Conservation (phyloP, 2,888 invertebrate species). For the Eledona agricola region DNA sequence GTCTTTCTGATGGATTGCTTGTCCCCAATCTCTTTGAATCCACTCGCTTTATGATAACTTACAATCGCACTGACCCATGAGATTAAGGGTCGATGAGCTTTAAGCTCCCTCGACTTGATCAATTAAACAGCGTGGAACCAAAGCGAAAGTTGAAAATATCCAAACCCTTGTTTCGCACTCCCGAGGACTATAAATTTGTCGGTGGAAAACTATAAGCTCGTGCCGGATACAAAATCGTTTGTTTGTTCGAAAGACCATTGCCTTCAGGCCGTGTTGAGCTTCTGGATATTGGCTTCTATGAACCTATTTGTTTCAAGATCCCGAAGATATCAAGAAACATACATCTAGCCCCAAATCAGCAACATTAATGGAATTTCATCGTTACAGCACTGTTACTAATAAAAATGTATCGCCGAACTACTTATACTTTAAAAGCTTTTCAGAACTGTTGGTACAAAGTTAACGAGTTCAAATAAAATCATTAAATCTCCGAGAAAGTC, state of each 20-base stretch:
- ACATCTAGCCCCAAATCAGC: constrained; percentile 34
- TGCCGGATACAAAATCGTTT: constrained; percentile 52
- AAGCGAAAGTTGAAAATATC: neutral
- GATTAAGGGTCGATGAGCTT: no score
- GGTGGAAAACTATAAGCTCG: constrained; percentile 49
- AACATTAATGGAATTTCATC: no score
- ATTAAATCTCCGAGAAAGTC: no score
- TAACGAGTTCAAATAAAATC: no score
- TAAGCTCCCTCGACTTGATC: no score
- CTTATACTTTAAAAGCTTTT: no score
- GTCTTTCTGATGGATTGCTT: constrained; percentile 49
- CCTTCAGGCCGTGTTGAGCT: constrained; percentile 45
- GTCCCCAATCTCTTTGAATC: constrained; percentile 41
- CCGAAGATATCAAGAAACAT: constrained; percentile 53
- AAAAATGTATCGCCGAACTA: no score
- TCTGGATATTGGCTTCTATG: constrained; percentile 52
- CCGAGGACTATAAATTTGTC: constrained; percentile 55
- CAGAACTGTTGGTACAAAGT: no score
- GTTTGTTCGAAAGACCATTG: constrained; percentile 48
- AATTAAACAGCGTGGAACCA: no score
- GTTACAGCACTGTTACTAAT: no score
- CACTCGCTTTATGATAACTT: no score
- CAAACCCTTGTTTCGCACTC: constrained; percentile 42
- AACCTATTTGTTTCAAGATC: constrained; percentile 54
- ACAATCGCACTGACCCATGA: no score